Evolutionary conservation across 2,797 vertebrate genomes (phyloP).

Genomic region (Sebastes cheni): DNA sequence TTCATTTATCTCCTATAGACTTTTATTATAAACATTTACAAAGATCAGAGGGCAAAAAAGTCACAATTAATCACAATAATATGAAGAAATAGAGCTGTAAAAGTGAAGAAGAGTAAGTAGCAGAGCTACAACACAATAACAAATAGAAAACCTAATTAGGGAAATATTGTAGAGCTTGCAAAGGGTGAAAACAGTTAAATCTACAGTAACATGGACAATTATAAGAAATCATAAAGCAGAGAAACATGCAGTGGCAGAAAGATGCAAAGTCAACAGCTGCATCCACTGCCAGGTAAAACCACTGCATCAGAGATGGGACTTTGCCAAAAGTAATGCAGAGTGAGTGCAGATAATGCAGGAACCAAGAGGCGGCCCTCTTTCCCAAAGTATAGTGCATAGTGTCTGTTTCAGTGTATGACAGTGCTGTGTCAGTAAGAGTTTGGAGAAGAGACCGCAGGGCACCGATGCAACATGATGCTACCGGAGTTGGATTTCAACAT

Average conservation of each 20-base stretch:
- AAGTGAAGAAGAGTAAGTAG: not conserved
- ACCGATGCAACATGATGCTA: not conserved
- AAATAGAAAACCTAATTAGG: not conserved
- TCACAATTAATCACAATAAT: not conserved
- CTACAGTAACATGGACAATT: not conserved
- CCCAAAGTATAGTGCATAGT: not conserved
- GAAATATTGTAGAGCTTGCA: not conserved
- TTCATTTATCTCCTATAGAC: not conserved
- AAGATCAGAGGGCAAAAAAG: not conserved
- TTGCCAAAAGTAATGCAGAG: not conserved
- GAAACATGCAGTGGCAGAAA: not conserved
- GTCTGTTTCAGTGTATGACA: not conserved
- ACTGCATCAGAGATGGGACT: conserved; percentile 10
- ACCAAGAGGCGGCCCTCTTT: not conserved
- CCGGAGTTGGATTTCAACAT: not conserved
- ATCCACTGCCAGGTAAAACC: not conserved
- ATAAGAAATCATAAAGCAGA: not conserved
- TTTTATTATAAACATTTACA: not conserved
- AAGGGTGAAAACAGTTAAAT: not conserved
- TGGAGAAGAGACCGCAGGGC: not conserved
- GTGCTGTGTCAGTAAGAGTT: not conserved
- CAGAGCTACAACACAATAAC: not conserved
- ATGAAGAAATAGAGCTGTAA: not conserved
- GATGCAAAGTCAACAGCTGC: not conserved
- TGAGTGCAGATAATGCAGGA: not conserved